Conservation (phyloP, 1,140 invertebrate genomes). For the Habropoda laboriosa region DNA sequence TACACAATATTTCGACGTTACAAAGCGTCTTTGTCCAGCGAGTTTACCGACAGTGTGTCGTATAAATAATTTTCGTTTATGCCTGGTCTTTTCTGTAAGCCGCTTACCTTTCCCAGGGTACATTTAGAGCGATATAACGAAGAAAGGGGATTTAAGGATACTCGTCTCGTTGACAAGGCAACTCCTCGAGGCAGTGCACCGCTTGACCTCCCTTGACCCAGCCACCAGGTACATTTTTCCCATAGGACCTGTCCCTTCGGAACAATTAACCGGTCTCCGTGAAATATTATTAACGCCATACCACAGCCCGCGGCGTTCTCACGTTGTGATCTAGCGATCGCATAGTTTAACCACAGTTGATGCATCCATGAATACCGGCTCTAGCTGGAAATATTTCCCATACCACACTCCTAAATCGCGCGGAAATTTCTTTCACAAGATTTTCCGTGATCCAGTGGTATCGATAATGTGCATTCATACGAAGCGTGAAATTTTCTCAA, state of each 20-base stretch:
- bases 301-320: not conserved
- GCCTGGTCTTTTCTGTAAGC: not conserved
- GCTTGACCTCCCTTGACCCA: not conserved
- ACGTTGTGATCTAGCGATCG: not conserved
- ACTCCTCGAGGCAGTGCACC: not conserved
- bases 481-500: too few species aligned
- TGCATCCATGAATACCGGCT: not conserved
- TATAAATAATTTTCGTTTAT: slow-evolving; percentile 18
- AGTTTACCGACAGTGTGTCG: not conserved
- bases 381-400: not conserved
- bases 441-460: too few species aligned
- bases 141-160: not conserved
- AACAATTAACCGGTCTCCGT: not conserved
- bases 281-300: slow-evolving; percentile 13
- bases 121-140: slow-evolving; percentile 1
- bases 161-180: not conserved
- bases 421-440: not conserved
- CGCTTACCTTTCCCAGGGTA: not conserved
- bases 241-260: not conserved
- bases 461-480: too few species aligned
- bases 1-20: not conserved
- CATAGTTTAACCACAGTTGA: not conserved
- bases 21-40: slow-evolving; percentile 6
- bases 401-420: not conserved
- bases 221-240: not conserved